Conservation (phyloP, 2,888 invertebrate genomes). For the Eupithecia dodoneata region DNA sequence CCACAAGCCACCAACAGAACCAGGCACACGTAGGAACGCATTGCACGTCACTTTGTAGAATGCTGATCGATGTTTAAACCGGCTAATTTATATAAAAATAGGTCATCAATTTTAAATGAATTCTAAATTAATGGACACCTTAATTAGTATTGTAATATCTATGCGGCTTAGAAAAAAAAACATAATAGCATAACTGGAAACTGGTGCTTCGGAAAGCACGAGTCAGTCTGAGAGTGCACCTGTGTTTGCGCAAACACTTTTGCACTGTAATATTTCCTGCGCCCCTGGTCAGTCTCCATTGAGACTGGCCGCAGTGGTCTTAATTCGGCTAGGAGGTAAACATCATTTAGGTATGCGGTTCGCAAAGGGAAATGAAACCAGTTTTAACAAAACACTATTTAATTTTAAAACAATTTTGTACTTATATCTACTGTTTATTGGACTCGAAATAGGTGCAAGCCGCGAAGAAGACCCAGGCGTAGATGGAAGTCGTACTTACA, state of each 20-base stretch:
- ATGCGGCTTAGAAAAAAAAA: constrained; percentile 41
- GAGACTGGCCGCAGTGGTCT: no score
- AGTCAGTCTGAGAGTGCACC: no score
- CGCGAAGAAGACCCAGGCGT: neutral
- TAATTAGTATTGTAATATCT: constrained; percentile 29
- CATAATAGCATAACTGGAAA: no score
- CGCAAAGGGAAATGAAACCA: constrained; percentile 18
- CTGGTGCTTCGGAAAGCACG: no score
- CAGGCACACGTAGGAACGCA: constrained; percentile 49
- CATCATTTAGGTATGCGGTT: constrained; percentile 38
- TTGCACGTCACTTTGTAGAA: constrained; percentile 40
- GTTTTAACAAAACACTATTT: constrained; percentile 20
- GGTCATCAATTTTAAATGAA: constrained; percentile 45
- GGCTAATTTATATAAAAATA: constrained; percentile 50
- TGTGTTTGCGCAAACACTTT: no score
- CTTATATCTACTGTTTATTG: neutral
- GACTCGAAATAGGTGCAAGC: neutral
- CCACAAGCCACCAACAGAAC: constrained; percentile 51
- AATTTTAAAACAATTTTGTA: constrained; percentile 10
- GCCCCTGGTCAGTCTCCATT: no score
- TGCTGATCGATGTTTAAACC: constrained; percentile 32
- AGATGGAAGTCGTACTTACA: neutral
- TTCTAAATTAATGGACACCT: constrained; percentile 27
- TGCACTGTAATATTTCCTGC: no score
- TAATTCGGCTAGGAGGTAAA: no score